Percentiles rank a stretch among this genome's conserved stretches.
Evolutionary conservation across 2,113 vertebrate species (phyloP).

Genomic region (Mohoua ochrocephala): DNA sequence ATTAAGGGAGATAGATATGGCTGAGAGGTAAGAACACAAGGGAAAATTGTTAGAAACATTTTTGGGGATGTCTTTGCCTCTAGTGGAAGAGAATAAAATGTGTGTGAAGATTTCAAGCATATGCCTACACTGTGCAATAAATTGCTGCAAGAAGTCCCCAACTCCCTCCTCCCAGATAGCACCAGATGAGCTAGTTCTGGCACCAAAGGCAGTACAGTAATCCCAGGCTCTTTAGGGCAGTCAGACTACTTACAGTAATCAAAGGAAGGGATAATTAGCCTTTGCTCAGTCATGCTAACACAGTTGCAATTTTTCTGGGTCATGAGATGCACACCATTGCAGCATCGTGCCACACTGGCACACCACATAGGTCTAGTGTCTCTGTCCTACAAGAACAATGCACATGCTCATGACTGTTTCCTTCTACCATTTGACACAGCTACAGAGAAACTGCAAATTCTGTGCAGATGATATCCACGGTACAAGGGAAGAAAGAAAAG

Average conservation of each 20-base stretch:
- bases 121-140: not conserved
- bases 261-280: conserved; percentile 9
- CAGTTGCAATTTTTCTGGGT: not conserved
- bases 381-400: not conserved
- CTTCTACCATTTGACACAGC: not conserved
- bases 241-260: not conserved
- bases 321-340: not conserved
- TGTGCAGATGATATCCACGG: not conserved
- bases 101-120: not conserved
- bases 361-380: not conserved
- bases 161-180: not conserved
- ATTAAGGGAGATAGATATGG: not conserved
- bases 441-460: not conserved
- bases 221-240: not conserved
- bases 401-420: not conserved
- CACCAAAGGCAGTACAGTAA: not conserved
- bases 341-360: not conserved
- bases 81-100: not conserved
- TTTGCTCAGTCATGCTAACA: conserved; percentile 11
- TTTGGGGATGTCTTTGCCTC: not conserved
- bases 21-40: not conserved
- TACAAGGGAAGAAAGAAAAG: not conserved
- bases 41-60: not conserved
- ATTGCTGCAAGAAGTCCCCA: not conserved
- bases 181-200: not conserved